Conservation (phyloP, 2,888 invertebrate species). For the Dorcus hopei region DNA sequence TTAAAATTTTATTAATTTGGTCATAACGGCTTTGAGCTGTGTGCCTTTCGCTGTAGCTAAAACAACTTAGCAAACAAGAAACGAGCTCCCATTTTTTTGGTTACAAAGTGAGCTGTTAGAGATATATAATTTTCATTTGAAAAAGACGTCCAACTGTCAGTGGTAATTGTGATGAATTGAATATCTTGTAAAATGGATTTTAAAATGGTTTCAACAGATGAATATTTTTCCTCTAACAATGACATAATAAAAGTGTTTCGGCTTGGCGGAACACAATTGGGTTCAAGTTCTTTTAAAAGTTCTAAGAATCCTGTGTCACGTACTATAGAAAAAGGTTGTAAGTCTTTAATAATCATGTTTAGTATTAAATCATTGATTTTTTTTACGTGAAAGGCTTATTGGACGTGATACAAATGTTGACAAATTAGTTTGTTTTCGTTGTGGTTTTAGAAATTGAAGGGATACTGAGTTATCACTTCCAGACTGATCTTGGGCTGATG, state of each 20-base stretch:
- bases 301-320: slow-evolving; percentile 1
- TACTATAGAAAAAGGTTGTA: slow-evolving; percentile 6
- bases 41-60: background rate
- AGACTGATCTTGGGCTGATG: too few relatives aligned
- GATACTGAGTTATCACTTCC: too few relatives aligned
- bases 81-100: background rate
- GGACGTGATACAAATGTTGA: too few relatives aligned
- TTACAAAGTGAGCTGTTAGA: background rate
- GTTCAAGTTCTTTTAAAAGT: background rate
- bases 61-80: background rate
- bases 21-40: background rate
- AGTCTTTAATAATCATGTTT: slow-evolving; percentile 4
- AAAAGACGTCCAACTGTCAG: slow-evolving; percentile 6
- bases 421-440: too few relatives aligned
- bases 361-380: background rate
- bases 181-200: background rate
- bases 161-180: slow-evolving; percentile 1
- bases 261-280: background rate
- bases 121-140: slow-evolving; percentile 4
- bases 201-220: background rate
- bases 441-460: too few relatives aligned
- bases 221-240: background rate
- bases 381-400: background rate
- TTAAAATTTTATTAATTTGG: background rate
- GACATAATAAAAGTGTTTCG: background rate